These are phyloP conservation scores for Gallinago paraguaiae DNA, from an alignment of 2,113 vertebrate genomes.

Conservation along the genomic window DNA sequence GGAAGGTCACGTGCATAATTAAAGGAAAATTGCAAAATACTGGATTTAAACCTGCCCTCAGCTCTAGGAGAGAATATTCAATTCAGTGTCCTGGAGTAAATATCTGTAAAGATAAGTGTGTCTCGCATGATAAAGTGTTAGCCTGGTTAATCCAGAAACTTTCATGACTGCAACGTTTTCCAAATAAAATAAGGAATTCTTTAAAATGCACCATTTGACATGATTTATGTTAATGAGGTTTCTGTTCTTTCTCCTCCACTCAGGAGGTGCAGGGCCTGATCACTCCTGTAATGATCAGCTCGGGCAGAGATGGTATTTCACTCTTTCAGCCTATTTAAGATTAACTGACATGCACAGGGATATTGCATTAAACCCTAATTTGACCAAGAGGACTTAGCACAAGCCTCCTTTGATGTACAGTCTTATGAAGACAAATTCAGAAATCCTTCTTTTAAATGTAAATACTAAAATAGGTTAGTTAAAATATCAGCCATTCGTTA, in stretches of 20 bases:
- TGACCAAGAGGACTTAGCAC: constrained; percentile 46
- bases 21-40: background rate
- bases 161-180: background rate
- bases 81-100: background rate
- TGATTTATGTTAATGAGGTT: background rate
- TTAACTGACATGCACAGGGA: constrained; percentile 24
- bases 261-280: background rate
- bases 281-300: background rate
- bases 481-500: constrained; percentile 14
- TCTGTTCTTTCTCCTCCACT: background rate
- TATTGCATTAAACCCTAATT: constrained; percentile 48
- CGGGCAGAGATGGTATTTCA: background rate
- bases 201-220: background rate
- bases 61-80: background rate
- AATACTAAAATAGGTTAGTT: constrained; percentile 5
- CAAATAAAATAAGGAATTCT: background rate
- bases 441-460: constrained; percentile 51
- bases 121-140: background rate
- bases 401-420: constrained; percentile 56
- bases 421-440: constrained; percentile 12
- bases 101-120: background rate
- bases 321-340: constrained; percentile 22
- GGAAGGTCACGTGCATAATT: background rate
- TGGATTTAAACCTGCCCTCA: background rate
- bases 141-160: background rate